Percentiles rank a stretch among this genome's conserved stretches.
Evolutionary conservation across 2,797 vertebrate genomes (phyloP).

Genomic region (Selene dorsalis): DNA sequence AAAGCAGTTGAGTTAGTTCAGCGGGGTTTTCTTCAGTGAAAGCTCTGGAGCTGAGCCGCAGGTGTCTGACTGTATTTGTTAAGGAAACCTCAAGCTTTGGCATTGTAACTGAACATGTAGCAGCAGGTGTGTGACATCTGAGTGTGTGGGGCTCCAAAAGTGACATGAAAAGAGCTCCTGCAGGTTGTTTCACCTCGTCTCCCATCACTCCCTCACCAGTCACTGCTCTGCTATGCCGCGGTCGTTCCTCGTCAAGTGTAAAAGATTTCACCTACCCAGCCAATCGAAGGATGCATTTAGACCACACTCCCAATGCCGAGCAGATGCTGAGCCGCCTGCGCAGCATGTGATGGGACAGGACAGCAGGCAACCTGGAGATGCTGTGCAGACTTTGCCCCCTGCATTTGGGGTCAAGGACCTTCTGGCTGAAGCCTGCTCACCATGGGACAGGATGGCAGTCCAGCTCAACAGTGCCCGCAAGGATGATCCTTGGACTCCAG

Average conservation of each 20-base stretch:
- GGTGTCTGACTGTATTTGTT: constrained; percentile 71
- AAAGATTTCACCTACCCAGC: constrained; percentile 57
- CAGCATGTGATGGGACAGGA: neutral
- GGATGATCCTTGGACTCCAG: constrained; percentile 58
- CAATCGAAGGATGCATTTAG: constrained; percentile 24
- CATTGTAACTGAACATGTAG: constrained; percentile 80
- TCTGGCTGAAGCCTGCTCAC: constrained; percentile 20
- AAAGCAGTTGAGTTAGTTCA: constrained; percentile 52
- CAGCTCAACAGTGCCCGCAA: neutral
- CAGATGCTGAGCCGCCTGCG: neutral
- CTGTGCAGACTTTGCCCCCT: constrained; percentile 22
- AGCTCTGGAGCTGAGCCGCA: constrained; percentile 62
- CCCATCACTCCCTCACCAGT: constrained; percentile 6
- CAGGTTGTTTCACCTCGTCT: constrained; percentile 30
- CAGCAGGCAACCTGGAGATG: neutral
- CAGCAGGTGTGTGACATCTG: constrained; percentile 74
- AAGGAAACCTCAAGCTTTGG: constrained; percentile 82
- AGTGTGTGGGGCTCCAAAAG: constrained; percentile 32
- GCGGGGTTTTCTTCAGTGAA: constrained; percentile 61
- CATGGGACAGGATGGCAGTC: constrained; percentile 21
- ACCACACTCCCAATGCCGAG: neutral
- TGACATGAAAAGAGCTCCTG: constrained; percentile 51
- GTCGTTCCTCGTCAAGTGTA: constrained; percentile 85
- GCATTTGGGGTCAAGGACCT: constrained; percentile 17
- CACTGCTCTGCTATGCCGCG: constrained; percentile 77